Evolutionary conservation across 2,113 vertebrate genomes (phyloP).

Genomic region (Larimichthys polyactis): DNA sequence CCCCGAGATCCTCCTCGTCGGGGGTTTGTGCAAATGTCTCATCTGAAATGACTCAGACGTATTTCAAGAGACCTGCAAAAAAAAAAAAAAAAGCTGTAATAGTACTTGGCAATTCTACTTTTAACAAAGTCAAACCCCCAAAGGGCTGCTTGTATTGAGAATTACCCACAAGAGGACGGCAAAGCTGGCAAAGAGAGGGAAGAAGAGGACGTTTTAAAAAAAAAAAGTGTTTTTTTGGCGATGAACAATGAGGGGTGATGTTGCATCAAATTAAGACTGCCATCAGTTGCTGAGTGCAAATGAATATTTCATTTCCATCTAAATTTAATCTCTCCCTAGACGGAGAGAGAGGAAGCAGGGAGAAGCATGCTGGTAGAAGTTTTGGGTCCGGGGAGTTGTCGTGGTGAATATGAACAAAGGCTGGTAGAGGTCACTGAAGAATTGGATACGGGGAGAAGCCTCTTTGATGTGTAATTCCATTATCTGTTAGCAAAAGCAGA

Average conservation of each 20-base stretch:
- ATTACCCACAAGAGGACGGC: constrained; percentile 53
- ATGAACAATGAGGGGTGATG: constrained; percentile 61
- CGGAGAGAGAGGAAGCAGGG: constrained; percentile 51
- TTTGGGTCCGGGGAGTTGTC: constrained; percentile 62
- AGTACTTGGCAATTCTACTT: constrained; percentile 59
- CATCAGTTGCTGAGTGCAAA: constrained; percentile 75
- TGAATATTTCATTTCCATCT: constrained; percentile 83
- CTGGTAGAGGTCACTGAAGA: constrained; percentile 74
- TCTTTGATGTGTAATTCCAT: constrained; percentile 78
- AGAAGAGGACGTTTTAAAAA: not conserved
- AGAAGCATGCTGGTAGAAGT: constrained; percentile 56
- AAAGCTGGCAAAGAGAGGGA: constrained; percentile 11
- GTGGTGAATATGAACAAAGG: constrained; percentile 77
- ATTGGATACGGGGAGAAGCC: constrained; percentile 56
- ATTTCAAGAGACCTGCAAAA: constrained; percentile 55
- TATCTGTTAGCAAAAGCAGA: constrained; percentile 65
- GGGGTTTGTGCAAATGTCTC: constrained; percentile 62
- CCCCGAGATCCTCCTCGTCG: constrained; percentile 55
- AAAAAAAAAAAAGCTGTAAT: constrained; percentile 29
- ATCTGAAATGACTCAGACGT: constrained; percentile 73
- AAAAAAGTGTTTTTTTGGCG: constrained; percentile 37
- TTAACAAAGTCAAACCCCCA: constrained; percentile 60
- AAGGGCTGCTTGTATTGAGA: constrained; percentile 40
- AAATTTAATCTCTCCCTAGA: constrained; percentile 77
- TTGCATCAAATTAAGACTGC: constrained; percentile 74